phyloP scores from a whole-genome alignment of 2,797 vertebrate genomes.

The Propithecus deckenii region DNA sequence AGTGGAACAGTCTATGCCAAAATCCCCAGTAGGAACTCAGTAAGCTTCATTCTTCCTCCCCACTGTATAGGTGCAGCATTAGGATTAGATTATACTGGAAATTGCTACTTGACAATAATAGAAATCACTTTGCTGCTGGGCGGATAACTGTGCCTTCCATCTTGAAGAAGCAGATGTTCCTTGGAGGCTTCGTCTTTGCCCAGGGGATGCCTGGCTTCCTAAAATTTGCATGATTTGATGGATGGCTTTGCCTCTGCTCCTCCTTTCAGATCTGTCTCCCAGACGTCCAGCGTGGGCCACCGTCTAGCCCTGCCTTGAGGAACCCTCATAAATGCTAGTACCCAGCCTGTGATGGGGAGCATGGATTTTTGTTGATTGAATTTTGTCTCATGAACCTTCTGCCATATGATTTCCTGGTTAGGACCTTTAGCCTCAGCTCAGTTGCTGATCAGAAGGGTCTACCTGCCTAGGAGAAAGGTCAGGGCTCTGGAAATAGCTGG shows the following conservation, averaged over 20 bases:
- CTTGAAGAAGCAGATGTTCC: neutral
- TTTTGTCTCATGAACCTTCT: neutral
- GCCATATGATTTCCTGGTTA: neutral
- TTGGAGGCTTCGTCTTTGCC: neutral
- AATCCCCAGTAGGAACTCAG: neutral
- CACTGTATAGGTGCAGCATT: fast-evolving
- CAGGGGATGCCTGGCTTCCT: neutral
- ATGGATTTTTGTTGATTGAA: neutral
- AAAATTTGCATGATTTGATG: neutral
- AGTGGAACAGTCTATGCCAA: neutral
- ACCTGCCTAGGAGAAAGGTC: neutral
- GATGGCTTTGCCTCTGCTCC: neutral
- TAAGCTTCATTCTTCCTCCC: neutral
- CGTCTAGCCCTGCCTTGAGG: neutral
- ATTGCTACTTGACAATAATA: neutral
- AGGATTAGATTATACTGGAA: neutral
- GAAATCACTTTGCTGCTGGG: neutral
- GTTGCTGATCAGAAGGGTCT: neutral
- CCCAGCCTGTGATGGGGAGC: neutral
- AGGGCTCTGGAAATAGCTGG: neutral
- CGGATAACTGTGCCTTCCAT: neutral
- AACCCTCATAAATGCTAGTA: neutral
- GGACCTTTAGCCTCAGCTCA: neutral
- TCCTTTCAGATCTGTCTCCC: neutral
- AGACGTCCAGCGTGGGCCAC: neutral